These are phyloP conservation scores for Dryococelus australis DNA, from an alignment of 2,888 invertebrate species.

Conservation along the genomic window DNA sequence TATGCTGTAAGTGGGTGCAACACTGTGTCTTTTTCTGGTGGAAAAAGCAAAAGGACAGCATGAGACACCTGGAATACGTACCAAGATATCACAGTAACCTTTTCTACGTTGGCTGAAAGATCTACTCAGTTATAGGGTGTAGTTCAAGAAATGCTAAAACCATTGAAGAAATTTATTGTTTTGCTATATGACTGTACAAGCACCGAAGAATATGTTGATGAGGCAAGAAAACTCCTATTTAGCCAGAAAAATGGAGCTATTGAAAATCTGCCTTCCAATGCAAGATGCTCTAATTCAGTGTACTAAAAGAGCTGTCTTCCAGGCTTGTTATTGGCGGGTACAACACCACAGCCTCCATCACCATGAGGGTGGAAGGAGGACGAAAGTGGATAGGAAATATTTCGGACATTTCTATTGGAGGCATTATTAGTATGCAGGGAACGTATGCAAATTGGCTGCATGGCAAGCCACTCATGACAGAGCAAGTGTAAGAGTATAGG, in stretches of 20 bases:
- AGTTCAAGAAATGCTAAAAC: background rate
- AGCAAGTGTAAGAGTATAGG: background rate
- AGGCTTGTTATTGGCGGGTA: background rate
- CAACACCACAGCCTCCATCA: background rate
- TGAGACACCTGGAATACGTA: slow-evolving; percentile 12
- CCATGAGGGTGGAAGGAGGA: background rate
- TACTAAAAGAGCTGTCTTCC: background rate
- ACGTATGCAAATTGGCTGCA: no score
- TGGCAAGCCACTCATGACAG: no score
- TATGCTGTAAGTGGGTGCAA: background rate
- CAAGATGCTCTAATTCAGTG: background rate
- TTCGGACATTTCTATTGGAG: background rate
- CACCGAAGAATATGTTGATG: background rate
- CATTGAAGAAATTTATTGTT: background rate
- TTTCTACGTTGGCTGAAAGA: background rate
- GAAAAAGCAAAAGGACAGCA: background rate
- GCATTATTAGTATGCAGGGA: background rate
- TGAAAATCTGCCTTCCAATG: background rate
- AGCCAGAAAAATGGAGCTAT: background rate
- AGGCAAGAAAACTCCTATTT: background rate
- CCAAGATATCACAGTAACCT: background rate
- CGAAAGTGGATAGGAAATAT: background rate
- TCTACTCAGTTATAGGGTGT: background rate
- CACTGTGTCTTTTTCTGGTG: background rate
- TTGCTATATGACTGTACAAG: background rate